Evolutionary conservation across 2,888 invertebrate genomes (phyloP).

Genomic region (Cryptus armator): DNA sequence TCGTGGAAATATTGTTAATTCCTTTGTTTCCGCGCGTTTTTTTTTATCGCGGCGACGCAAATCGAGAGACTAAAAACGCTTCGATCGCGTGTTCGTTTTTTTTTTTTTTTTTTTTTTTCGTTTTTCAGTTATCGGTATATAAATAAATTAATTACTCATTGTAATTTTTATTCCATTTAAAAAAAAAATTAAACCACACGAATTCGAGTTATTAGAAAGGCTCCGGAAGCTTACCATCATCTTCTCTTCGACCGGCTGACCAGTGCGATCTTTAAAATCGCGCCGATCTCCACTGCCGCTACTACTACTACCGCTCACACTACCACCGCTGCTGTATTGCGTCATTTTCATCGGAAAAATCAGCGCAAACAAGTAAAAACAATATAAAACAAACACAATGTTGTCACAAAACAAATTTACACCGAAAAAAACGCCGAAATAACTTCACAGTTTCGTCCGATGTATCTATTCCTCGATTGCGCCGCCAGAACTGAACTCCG

Average conservation of each 20-base stretch:
- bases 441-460: conserved; percentile 11
- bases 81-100: too few species aligned
- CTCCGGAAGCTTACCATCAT: conserved; percentile 74
- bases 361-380: background rate
- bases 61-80: too few species aligned
- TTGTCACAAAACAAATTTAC: background rate
- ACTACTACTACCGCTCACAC: conserved; percentile 79
- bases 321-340: conserved; percentile 80
- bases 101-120: too few species aligned
- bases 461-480: background rate
- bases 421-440: background rate
- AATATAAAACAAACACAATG: background rate
- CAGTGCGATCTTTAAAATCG: conserved; percentile 74
- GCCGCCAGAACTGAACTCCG: conserved; percentile 4
- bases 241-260: conserved; percentile 75
- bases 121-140: too few species aligned
- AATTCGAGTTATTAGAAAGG: background rate
- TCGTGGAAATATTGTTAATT: too few species aligned
- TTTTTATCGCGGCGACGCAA: too few species aligned
- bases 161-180: background rate
- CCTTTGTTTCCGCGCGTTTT: too few species aligned
- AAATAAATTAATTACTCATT: too few species aligned
- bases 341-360: conserved; percentile 72
- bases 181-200: background rate
- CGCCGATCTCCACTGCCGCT: conserved; percentile 76